phyloP scores from a whole-genome alignment of 2,888 invertebrate genomes.

The Caenorhabditis macrosperma region DNA sequence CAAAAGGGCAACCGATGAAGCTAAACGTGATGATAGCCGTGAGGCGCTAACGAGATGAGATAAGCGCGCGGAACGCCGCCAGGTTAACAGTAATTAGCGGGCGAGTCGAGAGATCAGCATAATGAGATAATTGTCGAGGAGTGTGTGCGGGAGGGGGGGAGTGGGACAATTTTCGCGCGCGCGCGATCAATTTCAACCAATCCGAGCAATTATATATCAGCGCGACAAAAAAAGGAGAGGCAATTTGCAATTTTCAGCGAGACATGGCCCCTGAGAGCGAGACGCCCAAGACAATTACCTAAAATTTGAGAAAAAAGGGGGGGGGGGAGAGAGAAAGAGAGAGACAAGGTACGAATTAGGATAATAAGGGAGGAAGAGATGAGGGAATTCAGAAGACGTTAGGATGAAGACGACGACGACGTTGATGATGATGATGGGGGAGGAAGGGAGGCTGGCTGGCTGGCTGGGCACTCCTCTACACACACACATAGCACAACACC shows the following conservation, averaged over 20 bases:
- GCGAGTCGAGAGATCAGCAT: too few relatives aligned
- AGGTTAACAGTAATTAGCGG: too few relatives aligned
- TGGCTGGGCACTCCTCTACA: constrained; percentile 16
- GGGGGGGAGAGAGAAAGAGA: constrained; percentile 14
- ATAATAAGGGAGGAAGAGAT: constrained; percentile 45
- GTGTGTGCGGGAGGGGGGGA: too few relatives aligned
- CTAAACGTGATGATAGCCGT: too few relatives aligned
- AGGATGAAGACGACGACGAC: constrained; percentile 15
- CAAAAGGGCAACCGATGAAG: too few relatives aligned
- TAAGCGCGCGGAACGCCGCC: too few relatives aligned
- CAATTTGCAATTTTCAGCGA: too few relatives aligned
- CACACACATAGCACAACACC: constrained; percentile 50
- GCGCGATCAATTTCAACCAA: too few relatives aligned
- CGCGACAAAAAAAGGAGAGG: background rate
- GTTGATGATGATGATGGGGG: constrained; percentile 27
- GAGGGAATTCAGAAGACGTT: constrained; percentile 18
- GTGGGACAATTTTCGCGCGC: too few relatives aligned
- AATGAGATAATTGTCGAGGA: too few relatives aligned
- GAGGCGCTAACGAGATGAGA: too few relatives aligned
- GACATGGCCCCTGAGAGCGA: constrained; percentile 16
- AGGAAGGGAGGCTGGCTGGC: too few relatives aligned
- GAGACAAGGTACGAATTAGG: constrained; percentile 54
- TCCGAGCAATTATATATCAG: constrained; percentile 1
- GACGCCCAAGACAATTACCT: constrained; percentile 38
- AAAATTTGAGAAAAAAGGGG: constrained; percentile 31